Conservation (phyloP, 2,113 vertebrate species). For the Sitta europaea region DNA sequence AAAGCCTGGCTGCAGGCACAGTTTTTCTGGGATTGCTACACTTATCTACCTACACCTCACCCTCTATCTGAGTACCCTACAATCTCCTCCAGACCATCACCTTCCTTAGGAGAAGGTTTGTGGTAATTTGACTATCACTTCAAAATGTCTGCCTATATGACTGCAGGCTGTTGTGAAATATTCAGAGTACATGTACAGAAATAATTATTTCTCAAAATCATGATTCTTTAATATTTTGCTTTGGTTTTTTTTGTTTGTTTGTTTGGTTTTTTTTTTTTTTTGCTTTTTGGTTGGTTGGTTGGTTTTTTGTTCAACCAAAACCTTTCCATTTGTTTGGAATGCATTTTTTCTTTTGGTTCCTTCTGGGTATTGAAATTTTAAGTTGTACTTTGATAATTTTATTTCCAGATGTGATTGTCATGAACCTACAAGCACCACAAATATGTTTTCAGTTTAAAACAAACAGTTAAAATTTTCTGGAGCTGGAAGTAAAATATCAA, state of each 20-base stretch:
- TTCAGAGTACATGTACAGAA: background rate
- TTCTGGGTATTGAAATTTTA: background rate
- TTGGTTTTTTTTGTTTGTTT: background rate
- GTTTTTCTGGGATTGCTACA: background rate
- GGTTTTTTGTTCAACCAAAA: background rate
- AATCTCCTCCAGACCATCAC: background rate
- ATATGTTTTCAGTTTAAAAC: background rate
- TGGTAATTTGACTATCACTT: background rate
- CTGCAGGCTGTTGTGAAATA: background rate
- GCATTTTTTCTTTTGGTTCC: background rate
- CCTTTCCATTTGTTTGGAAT: background rate
- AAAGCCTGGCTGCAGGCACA: background rate
- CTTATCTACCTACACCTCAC: rapidly evolving
- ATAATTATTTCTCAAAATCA: background rate
- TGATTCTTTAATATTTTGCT: background rate
- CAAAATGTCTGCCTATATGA: rapidly evolving
- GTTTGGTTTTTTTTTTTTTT: no score
- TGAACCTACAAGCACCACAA: background rate
- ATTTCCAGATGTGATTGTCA: background rate
- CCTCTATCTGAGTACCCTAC: rapidly evolving
- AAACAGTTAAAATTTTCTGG: background rate
- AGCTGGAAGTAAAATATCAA: background rate
- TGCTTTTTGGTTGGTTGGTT: background rate
- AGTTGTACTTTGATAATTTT: background rate
- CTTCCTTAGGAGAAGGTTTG: background rate